phyloP scores from a whole-genome alignment of 2,797 vertebrate genomes.

The Scyliorhinus canicula region DNA sequence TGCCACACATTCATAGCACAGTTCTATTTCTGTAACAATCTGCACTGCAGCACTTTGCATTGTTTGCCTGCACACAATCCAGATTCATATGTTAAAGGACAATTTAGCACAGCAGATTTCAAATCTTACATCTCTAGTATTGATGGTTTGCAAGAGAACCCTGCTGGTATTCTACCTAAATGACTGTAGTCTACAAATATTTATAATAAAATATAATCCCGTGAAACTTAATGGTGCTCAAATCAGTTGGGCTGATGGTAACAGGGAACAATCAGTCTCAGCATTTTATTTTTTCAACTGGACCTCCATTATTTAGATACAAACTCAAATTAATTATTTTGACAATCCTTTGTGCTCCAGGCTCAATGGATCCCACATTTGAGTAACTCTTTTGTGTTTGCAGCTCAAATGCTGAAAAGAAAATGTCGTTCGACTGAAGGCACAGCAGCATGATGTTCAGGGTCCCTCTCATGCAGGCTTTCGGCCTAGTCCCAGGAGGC shows the following conservation, averaged over 20 bases:
- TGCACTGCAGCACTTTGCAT: neutral
- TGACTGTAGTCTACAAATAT: neutral
- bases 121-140: neutral
- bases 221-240: neutral
- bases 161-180: neutral
- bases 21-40: neutral
- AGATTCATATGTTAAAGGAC: neutral
- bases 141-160: neutral
- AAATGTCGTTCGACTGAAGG: neutral
- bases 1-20: too few species aligned
- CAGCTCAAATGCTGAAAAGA: neutral
- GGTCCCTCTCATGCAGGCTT: neutral
- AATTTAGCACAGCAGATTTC: too few species aligned
- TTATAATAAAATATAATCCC: neutral
- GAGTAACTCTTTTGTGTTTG: neutral
- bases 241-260: neutral
- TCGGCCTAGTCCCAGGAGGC: neutral
- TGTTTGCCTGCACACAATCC: neutral
- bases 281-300: neutral
- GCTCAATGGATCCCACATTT: neutral
- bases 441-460: neutral
- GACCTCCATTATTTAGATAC: neutral
- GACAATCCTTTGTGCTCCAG: neutral
- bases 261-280: neutral
- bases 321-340: slow-evolving; percentile 1